phyloP scores from a whole-genome alignment of 2,888 invertebrate species.

The Cephus sareptanus region DNA sequence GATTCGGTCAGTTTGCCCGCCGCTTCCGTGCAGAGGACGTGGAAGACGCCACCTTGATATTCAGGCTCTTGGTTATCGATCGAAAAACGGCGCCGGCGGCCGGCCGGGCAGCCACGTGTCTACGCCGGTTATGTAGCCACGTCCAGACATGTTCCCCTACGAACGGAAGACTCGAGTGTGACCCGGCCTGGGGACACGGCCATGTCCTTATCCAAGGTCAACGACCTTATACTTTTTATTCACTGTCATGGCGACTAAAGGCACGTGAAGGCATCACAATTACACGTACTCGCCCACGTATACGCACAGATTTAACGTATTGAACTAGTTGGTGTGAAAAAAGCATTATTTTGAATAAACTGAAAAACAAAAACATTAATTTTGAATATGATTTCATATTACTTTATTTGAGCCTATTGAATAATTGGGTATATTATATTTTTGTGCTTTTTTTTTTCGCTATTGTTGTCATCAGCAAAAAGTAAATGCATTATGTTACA shows the following conservation, averaged over 20 bases:
- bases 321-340: background rate
- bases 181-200: constrained; percentile 61
- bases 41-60: too few relatives aligned
- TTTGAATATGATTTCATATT: background rate
- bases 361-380: background rate
- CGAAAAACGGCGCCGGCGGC: constrained; percentile 14
- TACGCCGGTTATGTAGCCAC: constrained; percentile 22
- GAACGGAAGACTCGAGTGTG: constrained; percentile 59
- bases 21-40: too few relatives aligned
- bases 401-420: background rate
- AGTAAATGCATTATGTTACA: too few relatives aligned
- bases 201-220: constrained; percentile 57
- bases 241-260: background rate
- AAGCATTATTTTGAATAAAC: background rate
- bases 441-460: background rate
- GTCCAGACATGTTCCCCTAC: constrained; percentile 48
- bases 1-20: too few relatives aligned
- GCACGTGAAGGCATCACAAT: too few relatives aligned
- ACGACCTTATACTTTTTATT: constrained; percentile 36
- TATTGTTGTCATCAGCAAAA: background rate
- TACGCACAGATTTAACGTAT: too few relatives aligned
- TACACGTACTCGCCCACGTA: too few relatives aligned
- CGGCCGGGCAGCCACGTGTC: constrained; percentile 28
- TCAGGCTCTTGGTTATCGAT: constrained; percentile 24
- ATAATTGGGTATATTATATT: background rate